A percentile compares a stretch with the other conserved stretches of the same genome.
phyloP scores from a whole-genome alignment of 1,140 invertebrate genomes.

The Aphis craccivora region DNA sequence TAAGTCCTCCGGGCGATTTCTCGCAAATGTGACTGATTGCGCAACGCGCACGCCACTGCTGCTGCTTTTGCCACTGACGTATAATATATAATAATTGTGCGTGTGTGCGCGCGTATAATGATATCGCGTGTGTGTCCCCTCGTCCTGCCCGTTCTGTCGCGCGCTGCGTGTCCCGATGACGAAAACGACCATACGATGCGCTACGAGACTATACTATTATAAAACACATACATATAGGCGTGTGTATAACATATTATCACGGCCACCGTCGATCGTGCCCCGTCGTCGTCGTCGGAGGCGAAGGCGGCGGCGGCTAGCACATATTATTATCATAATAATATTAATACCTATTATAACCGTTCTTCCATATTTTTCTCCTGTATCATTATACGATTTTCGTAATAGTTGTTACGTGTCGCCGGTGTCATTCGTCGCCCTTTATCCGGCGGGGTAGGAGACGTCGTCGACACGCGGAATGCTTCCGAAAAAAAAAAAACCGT shows the following conservation, averaged over 20 bases:
- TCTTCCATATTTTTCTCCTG: background rate
- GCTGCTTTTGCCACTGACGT: background rate
- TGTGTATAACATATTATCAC: background rate
- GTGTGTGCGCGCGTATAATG: background rate
- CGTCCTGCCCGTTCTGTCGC: background rate
- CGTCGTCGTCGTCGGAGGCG: background rate
- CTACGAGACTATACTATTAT: background rate
- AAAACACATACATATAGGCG: background rate
- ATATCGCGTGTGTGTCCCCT: background rate
- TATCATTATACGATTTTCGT: background rate
- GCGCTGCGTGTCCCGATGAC: background rate
- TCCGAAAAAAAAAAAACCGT: background rate
- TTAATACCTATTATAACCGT: background rate
- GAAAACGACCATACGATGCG: background rate
- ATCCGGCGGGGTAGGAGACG: background rate
- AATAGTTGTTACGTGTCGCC: background rate
- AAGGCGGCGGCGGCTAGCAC: background rate
- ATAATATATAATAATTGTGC: too few species aligned
- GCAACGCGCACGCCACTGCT: background rate
- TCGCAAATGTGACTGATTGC: background rate
- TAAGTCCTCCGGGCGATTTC: background rate
- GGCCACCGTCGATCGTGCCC: background rate
- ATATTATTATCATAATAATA: background rate
- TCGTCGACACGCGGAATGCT: background rate
- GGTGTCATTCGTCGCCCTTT: background rate